Percentiles rank a stretch among this genome's conserved stretches.
Conservation (phyloP, 1,140 invertebrate species). For the Chironomus striatipennis region DNA sequence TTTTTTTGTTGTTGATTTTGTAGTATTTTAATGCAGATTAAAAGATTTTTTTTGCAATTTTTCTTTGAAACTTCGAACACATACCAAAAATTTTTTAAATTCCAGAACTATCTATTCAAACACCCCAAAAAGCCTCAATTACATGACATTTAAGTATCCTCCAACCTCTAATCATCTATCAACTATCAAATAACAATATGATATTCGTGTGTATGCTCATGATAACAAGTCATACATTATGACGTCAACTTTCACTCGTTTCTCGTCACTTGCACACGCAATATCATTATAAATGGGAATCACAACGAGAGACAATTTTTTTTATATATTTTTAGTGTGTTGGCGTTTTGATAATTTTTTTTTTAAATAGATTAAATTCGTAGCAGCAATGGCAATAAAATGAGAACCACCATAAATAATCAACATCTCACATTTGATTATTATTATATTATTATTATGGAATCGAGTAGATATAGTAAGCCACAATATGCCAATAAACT, state of each 20-base stretch:
- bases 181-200: too few species aligned
- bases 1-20: too few species aligned
- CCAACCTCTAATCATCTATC: too few species aligned
- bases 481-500: neutral
- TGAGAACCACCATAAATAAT: constrained; percentile 6
- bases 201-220: neutral
- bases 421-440: neutral
- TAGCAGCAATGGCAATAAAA: neutral
- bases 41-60: too few species aligned
- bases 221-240: neutral
- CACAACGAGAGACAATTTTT: neutral
- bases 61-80: too few species aligned
- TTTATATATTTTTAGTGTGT: neutral
- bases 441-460: neutral
- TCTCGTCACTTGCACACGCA: neutral
- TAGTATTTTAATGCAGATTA: too few species aligned
- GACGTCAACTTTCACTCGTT: neutral
- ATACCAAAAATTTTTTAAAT: too few species aligned
- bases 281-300: neutral
- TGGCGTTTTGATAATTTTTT: neutral
- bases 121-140: too few species aligned
- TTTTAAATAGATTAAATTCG: neutral
- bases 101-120: too few species aligned
- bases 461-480: neutral
- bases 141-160: too few species aligned